Percentiles rank a stretch among this genome's conserved stretches.
phyloP scores from a whole-genome alignment of 2,113 vertebrate genomes.

The Dromiciops gliroides region DNA sequence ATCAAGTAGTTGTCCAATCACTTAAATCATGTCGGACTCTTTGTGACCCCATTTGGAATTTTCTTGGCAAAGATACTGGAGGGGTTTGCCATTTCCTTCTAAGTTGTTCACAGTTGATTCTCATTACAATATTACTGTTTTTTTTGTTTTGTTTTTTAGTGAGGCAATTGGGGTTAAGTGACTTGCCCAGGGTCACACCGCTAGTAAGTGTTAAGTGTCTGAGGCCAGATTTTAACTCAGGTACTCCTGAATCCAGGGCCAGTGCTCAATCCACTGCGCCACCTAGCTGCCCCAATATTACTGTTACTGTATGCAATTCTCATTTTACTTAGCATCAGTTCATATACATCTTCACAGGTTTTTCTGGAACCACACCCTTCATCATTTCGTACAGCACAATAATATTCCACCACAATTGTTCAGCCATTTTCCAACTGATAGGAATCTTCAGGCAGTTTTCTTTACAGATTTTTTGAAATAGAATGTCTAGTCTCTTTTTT shows the following conservation, averaged over 20 bases:
- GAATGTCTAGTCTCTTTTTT: background rate
- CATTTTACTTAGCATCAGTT: background rate
- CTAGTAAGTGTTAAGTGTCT: no score
- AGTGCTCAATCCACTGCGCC: no score
- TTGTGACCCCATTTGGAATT: background rate
- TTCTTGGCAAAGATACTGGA: background rate
- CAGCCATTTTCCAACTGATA: background rate
- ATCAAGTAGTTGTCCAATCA: background rate
- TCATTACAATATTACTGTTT: background rate
- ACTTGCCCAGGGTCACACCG: no score
- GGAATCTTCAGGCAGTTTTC: background rate
- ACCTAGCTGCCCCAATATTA: no score
- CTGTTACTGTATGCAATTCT: background rate
- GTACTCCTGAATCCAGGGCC: no score
- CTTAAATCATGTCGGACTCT: background rate
- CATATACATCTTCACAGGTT: background rate
- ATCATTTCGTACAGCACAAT: background rate
- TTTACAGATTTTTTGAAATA: background rate
- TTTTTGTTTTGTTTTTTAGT: no score
- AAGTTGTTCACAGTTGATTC: background rate
- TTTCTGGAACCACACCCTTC: background rate
- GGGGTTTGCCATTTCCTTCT: background rate
- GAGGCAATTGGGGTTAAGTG: no score
- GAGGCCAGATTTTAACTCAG: no score
- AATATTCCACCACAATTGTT: background rate